Base-by-base conservation (phyloP, 2,797 vertebrate genomes). In the Smutsia temminckii region DNA sequence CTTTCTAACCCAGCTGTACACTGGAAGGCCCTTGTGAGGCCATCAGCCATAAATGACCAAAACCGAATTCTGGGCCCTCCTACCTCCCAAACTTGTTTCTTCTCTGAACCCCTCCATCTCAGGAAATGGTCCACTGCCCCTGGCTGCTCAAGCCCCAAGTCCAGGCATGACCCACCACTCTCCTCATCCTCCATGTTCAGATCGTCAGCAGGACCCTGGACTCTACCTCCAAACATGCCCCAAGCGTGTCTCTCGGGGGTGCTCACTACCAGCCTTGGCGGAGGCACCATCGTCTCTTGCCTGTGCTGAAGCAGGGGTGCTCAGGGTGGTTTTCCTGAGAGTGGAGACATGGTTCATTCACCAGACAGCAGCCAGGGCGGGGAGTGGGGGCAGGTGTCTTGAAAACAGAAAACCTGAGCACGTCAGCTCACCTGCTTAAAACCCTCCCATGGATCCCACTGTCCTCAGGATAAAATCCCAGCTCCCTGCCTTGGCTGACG, bases 51-150 rank as follows among this genome's bases (percentile, higher is more conserved):
- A 25, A 84, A 1, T 12, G 29, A 51, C 40, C 49, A 0, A 46
- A 40, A 91, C 16, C 21, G 5, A 49, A 42, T 37, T 34, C 16
- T 0, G 3, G 32, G 6, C 8, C 25, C 64, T 21, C 20, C 7
- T 20, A 3, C 57, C 25, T 32, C 57, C 91, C 25, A 25, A 5
- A 13, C 25, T 16, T 13, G 37, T 64, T 23, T 23, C 87, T 68
- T 34, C 59, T 72, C 40, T 61, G 12, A 8, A 25, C 6, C 17
- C 77, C 37, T 77, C 55, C 20, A 7, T 25, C 57, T 32, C 72
- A 20, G 63, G 51, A 51, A 37, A 8, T 0, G 29, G 23, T 2
- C 25, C 42, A 0, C 8, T 0, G 6, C 6, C 18, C 34, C 23
- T n/a, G 3, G 8, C 2, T 55, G 25, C 34, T 29, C 25, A 11